Evolutionary conservation across 2,797 vertebrate species (phyloP).

Genomic region (Sebastes steindachneri): DNA sequence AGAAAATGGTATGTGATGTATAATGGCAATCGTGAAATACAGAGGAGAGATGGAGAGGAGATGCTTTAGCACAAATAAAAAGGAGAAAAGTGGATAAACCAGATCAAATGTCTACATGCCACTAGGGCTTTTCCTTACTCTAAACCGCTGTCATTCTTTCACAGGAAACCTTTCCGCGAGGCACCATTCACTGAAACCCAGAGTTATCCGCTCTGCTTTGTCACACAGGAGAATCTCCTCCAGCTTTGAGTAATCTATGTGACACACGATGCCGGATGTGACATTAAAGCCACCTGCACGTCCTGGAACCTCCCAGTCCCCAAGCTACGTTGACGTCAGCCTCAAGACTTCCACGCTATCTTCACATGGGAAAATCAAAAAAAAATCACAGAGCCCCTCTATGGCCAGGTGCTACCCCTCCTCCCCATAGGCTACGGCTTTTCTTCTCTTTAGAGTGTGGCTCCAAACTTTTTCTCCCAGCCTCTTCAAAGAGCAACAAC

Average conservation of each 20-base stretch:
- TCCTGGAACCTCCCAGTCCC: slow-evolving; percentile 63
- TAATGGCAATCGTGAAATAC: not conserved
- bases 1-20: not conserved
- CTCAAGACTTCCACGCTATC: slow-evolving; percentile 54
- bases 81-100: not conserved
- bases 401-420: slow-evolving; percentile 83
- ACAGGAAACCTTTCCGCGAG: slow-evolving; percentile 38
- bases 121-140: slow-evolving; percentile 28
- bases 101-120: slow-evolving; percentile 29
- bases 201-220: slow-evolving; percentile 52
- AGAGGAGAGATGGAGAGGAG: not conserved
- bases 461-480: slow-evolving; percentile 80
- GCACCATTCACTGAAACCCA: slow-evolving; percentile 34
- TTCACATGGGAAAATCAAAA: slow-evolving; percentile 74
- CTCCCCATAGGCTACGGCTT: slow-evolving; percentile 78
- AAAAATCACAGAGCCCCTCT: slow-evolving; percentile 65
- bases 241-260: slow-evolving; percentile 51
- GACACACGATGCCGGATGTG: slow-evolving; percentile 60
- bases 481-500: slow-evolving; percentile 85
- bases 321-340: slow-evolving; percentile 58
- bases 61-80: not conserved
- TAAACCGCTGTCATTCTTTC: slow-evolving; percentile 32
- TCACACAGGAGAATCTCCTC: slow-evolving; percentile 47
- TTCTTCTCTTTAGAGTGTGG: slow-evolving; percentile 81
- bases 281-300: slow-evolving; percentile 66